Conservation (phyloP, 1,140 invertebrate species). For the Yoshiicerus persimilis region DNA sequence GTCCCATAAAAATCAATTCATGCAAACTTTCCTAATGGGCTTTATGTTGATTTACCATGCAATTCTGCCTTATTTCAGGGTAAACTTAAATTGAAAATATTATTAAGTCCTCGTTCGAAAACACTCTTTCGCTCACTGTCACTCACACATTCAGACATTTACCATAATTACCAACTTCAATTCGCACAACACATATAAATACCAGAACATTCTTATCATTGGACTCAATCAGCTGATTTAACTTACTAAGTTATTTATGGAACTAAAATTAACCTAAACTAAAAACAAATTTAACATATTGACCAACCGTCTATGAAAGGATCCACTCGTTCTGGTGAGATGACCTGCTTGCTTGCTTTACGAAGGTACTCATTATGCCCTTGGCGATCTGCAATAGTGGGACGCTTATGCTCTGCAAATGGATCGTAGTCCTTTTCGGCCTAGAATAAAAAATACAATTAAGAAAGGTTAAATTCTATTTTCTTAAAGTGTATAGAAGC, state of each 20-base stretch:
- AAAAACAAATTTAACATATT: conserved; percentile 39
- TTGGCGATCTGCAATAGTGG: conserved; percentile 91
- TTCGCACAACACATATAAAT: not conserved
- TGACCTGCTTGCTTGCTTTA: conserved; percentile 81
- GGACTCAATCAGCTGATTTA: conserved; percentile 5
- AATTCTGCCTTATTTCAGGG: not conserved
- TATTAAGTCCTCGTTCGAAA: not conserved
- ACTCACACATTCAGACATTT: not conserved
- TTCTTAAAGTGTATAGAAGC: no score
- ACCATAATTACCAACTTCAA: not conserved
- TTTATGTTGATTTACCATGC: not conserved
- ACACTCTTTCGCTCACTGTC: not conserved
- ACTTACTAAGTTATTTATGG: not conserved
- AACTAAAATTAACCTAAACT: conserved; percentile 8
- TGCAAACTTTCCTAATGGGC: not conserved
- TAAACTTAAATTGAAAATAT: not conserved
- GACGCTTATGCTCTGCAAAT: conserved; percentile 86
- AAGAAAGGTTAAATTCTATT: not conserved
- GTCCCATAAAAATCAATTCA: conserved; percentile 2
- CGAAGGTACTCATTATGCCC: conserved; percentile 84
- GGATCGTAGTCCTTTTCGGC: conserved; percentile 93
- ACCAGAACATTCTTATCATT: conserved; percentile 12
- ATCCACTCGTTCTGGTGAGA: conserved; percentile 94
- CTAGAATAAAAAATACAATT: conserved; percentile 57
- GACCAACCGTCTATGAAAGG: conserved; percentile 94